Conservation (phyloP, 2,113 vertebrate species). For the Crotalus viridis region DNA sequence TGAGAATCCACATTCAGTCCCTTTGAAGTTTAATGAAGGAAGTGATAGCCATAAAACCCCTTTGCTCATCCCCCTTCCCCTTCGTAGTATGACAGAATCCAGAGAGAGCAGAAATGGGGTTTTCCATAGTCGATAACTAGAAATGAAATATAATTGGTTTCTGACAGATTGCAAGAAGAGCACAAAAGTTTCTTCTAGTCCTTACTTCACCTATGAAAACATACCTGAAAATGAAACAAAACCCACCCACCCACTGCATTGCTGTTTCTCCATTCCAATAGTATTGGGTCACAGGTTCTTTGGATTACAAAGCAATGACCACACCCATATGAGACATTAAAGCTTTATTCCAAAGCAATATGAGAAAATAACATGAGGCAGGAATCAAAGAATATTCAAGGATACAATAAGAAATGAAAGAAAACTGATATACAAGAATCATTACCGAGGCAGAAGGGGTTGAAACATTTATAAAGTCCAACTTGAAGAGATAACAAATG, state of each 20-base stretch:
- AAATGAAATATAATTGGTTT: too few species aligned
- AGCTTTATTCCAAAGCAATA: not conserved
- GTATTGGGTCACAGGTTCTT: not conserved
- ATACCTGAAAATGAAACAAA: slow-evolving; percentile 27
- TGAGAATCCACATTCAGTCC: too few species aligned
- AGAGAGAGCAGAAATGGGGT: too few species aligned
- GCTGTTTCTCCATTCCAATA: not conserved
- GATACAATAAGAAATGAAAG: not conserved
- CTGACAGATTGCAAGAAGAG: not conserved
- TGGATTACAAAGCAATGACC: not conserved
- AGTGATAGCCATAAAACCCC: too few species aligned
- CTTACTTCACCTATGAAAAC: slow-evolving; percentile 19
- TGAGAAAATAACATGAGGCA: not conserved
- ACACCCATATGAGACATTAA: not conserved
- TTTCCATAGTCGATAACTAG: too few species aligned
- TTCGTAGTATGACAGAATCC: too few species aligned
- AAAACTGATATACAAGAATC: not conserved
- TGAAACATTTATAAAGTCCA: not conserved
- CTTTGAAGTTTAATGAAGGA: too few species aligned
- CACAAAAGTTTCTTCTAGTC: slow-evolving; percentile 28
- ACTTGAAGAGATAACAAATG: not conserved
- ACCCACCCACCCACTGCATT: not conserved
- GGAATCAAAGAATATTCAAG: not conserved
- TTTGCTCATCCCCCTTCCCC: too few species aligned
- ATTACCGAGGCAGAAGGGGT: not conserved